Evolutionary conservation across 2,113 vertebrate species (phyloP).

Genomic region (Puntigrus tetrazona): DNA sequence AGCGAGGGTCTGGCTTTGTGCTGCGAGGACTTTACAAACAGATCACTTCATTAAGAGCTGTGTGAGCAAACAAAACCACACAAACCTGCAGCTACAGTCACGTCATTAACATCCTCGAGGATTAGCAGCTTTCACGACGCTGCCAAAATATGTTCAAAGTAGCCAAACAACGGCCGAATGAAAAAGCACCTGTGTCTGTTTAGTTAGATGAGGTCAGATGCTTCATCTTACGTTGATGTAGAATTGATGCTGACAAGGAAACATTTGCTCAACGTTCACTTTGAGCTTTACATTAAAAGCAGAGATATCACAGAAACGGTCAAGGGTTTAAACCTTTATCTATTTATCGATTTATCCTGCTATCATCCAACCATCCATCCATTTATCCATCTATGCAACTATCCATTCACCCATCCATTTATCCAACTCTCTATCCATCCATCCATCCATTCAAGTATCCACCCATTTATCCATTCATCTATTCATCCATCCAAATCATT

Average conservation of each 20-base stretch:
- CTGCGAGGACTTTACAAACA: conserved; percentile 61
- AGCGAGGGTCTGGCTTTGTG: conserved; percentile 11
- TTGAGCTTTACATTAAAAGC: not conserved
- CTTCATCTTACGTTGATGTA: not conserved
- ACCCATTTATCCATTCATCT: not conserved
- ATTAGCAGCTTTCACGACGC: not conserved
- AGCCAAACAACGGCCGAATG: not conserved
- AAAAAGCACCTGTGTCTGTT: not conserved
- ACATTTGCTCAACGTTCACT: not conserved
- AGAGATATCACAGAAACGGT: not conserved
- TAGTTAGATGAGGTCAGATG: not conserved
- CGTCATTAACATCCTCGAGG: not conserved
- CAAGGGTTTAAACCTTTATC: not conserved
- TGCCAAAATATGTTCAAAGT: not conserved
- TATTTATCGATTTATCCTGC: not conserved
- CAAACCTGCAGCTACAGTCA: not conserved
- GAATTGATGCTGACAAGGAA: not conserved
- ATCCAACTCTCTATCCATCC: not conserved
- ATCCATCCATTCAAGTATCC: not conserved
- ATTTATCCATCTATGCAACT: not conserved
- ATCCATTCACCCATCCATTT: not conserved
- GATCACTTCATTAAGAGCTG: conserved; percentile 63
- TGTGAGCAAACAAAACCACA: conserved; percentile 32
- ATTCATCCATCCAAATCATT: not conserved
- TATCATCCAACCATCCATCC: not conserved